phyloP scores from a whole-genome alignment of 2,113 vertebrate species.

The Podarcis muralis region DNA sequence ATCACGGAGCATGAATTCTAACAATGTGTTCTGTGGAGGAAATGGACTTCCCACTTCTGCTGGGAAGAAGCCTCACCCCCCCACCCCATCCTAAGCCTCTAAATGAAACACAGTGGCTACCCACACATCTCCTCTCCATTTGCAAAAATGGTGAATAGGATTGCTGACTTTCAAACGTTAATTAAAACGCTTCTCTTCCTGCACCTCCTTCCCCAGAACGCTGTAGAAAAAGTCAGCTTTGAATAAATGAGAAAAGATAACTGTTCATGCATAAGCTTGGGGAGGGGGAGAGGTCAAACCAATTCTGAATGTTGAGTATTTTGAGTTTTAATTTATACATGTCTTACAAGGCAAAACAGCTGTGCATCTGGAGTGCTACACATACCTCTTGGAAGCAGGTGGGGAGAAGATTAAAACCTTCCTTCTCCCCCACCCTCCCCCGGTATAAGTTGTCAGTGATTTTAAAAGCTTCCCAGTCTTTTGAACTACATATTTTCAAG shows the following conservation, averaged over 20 bases:
- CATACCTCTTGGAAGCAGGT: conserved; percentile 53
- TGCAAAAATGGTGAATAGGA: not conserved
- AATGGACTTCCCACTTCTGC: conserved; percentile 5
- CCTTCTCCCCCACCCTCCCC: not conserved
- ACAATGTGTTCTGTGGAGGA: not conserved
- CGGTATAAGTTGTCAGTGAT: conserved; percentile 36
- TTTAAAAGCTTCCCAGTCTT: conserved; percentile 53
- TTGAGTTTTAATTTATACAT: conserved; percentile 50
- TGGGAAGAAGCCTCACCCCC: not conserved
- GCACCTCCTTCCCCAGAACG: not conserved
- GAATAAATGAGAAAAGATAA: conserved; percentile 48
- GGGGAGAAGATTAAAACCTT: conserved; percentile 63
- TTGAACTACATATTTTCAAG: conserved; percentile 45
- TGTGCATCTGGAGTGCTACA: conserved; percentile 2
- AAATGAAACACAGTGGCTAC: not conserved
- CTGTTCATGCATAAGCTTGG: not conserved
- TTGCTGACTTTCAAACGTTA: conserved; percentile 4
- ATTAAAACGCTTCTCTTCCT: conserved; percentile 39
- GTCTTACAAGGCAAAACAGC: conserved; percentile 49
- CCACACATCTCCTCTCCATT: not conserved
- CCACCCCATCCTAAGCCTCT: not conserved
- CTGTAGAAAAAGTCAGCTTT: conserved; percentile 20
- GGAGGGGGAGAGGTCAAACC: conserved; percentile 40
- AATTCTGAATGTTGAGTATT: conserved; percentile 56
- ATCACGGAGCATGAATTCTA: too few relatives aligned